phyloP scores from a whole-genome alignment of 2,113 vertebrate species.

The Emydura subglobosa region DNA sequence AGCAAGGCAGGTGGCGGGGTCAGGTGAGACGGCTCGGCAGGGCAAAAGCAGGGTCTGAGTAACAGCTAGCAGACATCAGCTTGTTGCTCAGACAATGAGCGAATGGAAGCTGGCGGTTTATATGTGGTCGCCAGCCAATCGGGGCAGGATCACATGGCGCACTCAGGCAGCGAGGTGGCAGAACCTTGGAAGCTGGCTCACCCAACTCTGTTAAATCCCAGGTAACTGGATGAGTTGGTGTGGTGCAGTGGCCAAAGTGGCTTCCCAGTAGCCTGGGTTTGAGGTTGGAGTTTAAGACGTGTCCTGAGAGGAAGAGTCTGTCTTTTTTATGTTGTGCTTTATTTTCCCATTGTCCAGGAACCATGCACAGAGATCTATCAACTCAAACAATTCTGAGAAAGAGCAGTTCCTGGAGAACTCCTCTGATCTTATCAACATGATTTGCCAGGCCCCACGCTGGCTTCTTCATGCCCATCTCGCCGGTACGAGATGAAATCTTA shows the following conservation, averaged over 20 bases:
- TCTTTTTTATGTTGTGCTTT: neutral
- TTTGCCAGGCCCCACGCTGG: accelerated
- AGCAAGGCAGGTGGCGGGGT: neutral
- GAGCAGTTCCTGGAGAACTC: neutral
- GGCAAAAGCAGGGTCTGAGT: neutral
- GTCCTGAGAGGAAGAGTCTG: neutral
- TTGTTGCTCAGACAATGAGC: neutral
- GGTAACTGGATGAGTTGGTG: neutral
- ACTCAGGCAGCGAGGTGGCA: neutral
- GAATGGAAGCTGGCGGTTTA: neutral
- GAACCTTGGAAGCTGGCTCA: neutral
- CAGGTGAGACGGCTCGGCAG: neutral
- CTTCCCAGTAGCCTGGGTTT: neutral
- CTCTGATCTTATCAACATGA: neutral
- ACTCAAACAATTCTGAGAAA: neutral
- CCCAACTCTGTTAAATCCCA: neutral
- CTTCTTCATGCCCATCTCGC: neutral
- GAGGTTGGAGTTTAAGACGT: neutral
- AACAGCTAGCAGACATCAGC: neutral
- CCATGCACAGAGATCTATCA: neutral
- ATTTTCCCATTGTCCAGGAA: neutral
- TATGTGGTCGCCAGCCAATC: neutral
- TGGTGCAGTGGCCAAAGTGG: neutral
- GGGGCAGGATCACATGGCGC: neutral
- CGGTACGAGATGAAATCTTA: neutral